These are phyloP conservation scores for Fundulus diaphanus DNA, from an alignment of 2,797 vertebrate genomes.

Conservation along the genomic window DNA sequence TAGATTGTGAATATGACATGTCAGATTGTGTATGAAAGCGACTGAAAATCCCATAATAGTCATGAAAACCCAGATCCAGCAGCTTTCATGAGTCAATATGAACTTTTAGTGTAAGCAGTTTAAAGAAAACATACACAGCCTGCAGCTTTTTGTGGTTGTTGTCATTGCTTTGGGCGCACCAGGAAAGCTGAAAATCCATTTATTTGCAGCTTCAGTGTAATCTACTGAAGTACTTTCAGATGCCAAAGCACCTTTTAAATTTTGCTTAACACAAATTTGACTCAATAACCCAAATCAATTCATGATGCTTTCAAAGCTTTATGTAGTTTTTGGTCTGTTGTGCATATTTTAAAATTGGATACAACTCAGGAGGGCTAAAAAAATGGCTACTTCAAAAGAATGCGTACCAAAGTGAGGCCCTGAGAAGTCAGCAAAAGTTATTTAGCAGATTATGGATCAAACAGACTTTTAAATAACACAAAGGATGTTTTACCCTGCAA, in stretches of 20 bases:
- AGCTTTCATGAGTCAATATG: background rate
- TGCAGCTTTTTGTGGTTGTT: slow-evolving; percentile 3
- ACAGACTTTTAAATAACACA: slow-evolving; percentile 38
- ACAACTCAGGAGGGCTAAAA: slow-evolving; percentile 30
- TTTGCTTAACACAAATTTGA: slow-evolving; percentile 38
- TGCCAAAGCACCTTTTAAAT: slow-evolving; percentile 44
- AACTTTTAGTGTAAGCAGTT: background rate
- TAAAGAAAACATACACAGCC: background rate
- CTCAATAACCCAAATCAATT: slow-evolving; percentile 35
- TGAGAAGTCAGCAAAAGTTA: slow-evolving; percentile 25
- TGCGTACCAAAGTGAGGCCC: slow-evolving; percentile 16
- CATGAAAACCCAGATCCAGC: background rate
- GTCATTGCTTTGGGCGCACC: slow-evolving; percentile 24
- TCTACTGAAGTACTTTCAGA: slow-evolving; percentile 51
- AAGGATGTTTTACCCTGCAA: slow-evolving; percentile 36
- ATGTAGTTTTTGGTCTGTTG: slow-evolving; percentile 12
- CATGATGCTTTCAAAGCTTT: slow-evolving; percentile 18
- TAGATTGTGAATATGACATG: background rate
- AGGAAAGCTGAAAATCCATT: slow-evolving; percentile 24
- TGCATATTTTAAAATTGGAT: slow-evolving; percentile 33
- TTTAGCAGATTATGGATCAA: slow-evolving; percentile 45
- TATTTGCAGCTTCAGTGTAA: slow-evolving; percentile 46
- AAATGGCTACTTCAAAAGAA: slow-evolving; percentile 38
- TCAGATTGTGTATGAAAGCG: slow-evolving; percentile 20
- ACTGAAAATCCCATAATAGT: slow-evolving; percentile 6